Conservation (phyloP, 2,888 invertebrate genomes). For the Erannis defoliaria region DNA sequence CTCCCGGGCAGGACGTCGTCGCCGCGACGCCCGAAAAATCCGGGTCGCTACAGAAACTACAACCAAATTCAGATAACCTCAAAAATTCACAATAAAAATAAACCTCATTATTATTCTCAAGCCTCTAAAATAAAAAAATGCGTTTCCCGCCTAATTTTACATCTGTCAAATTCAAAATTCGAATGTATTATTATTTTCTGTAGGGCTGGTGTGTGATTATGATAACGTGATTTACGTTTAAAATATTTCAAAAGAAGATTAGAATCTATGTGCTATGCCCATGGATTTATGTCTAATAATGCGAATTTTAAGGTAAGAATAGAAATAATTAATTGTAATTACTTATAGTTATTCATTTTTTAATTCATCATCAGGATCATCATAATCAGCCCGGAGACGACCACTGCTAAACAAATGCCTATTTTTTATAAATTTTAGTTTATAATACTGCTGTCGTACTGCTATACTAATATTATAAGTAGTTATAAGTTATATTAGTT, state of each 20-base stretch:
- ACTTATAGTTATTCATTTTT: too few species aligned
- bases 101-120: background rate
- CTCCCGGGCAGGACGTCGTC: conserved; percentile 65
- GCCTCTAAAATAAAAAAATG: conserved; percentile 33
- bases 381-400: too few species aligned
- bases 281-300: conserved; percentile 24
- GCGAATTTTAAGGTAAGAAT: conserved; percentile 22
- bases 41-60: conserved; percentile 50
- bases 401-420: too few species aligned
- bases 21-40: conserved; percentile 56
- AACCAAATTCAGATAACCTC: conserved; percentile 49
- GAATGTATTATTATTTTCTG: conserved; percentile 58
- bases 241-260: conserved; percentile 30
- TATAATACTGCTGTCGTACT: too few species aligned
- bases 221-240: conserved; percentile 59
- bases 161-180: conserved; percentile 61
- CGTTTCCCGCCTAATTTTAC: conserved; percentile 45
- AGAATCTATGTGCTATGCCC: conserved; percentile 12
- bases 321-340: background rate
- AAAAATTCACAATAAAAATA: conserved; percentile 54
- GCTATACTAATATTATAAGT: background rate
- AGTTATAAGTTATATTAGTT: background rate
- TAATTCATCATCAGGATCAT: too few species aligned
- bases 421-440: background rate
- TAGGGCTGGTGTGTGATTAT: conserved; percentile 60